Percentiles rank a stretch among this genome's conserved stretches.
phyloP scores from a whole-genome alignment of 1,140 invertebrate genomes.

The Ectropis grisescens region DNA sequence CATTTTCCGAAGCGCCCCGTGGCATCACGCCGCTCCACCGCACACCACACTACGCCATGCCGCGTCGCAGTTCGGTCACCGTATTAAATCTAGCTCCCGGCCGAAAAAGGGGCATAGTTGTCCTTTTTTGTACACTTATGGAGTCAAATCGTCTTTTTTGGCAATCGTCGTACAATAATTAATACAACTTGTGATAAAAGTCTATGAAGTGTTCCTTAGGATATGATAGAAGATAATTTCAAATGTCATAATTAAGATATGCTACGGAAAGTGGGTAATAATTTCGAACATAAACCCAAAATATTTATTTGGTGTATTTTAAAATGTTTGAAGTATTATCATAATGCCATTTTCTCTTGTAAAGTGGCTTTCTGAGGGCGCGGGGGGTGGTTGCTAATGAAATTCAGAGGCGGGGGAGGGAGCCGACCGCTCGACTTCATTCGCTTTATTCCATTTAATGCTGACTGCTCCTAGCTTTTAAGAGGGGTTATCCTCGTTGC shows the following conservation, averaged over 20 bases:
- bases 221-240: too few species aligned
- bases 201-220: too few species aligned
- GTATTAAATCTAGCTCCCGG: too few species aligned
- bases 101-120: too few species aligned
- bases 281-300: too few species aligned
- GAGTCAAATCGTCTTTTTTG: too few species aligned
- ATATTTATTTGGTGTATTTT: conserved; percentile 66
- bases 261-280: too few species aligned
- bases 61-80: conserved; percentile 54
- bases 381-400: conserved; percentile 55
- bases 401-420: conserved; percentile 53
- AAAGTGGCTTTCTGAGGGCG: conserved; percentile 60
- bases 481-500: conserved; percentile 67
- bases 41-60: conserved; percentile 41
- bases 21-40: conserved; percentile 33
- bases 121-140: too few species aligned
- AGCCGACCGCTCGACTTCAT: conserved; percentile 57
- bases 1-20: conserved; percentile 49
- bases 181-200: too few species aligned
- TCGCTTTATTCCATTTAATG: conserved; percentile 69
- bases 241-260: too few species aligned
- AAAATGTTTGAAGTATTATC: conserved; percentile 65
- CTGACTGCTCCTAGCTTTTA: conserved; percentile 69
- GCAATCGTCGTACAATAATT: too few species aligned
- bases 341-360: conserved; percentile 65